phyloP scores from a whole-genome alignment of 1,140 invertebrate species.

The Nasonia vitripennis region DNA sequence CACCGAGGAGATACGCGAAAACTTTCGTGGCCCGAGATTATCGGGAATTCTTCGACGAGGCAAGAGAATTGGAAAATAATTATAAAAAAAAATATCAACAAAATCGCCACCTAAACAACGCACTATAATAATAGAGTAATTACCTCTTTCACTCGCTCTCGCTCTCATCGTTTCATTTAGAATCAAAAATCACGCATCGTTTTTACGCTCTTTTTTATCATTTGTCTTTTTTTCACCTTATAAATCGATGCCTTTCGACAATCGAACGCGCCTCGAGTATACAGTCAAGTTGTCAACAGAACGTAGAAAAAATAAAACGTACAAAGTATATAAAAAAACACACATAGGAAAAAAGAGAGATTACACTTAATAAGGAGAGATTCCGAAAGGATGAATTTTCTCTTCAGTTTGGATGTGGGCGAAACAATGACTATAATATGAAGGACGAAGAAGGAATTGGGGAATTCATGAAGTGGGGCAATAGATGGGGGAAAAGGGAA shows the following conservation, averaged over 20 bases:
- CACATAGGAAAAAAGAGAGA: slow-evolving; percentile 34
- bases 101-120: slow-evolving; percentile 39
- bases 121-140: slow-evolving; percentile 20
- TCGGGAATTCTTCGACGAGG: slow-evolving; percentile 19
- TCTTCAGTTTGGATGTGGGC: slow-evolving; percentile 27
- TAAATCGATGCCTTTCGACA: slow-evolving; percentile 48
- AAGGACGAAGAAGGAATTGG: slow-evolving; percentile 12
- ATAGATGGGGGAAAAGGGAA: slow-evolving; percentile 48
- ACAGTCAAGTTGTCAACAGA: slow-evolving; percentile 53
- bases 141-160: slow-evolving; percentile 36
- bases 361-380: slow-evolving; percentile 44
- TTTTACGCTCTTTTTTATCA: slow-evolving; percentile 36
- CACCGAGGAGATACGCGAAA: slow-evolving; percentile 17
- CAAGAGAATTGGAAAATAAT: slow-evolving; percentile 48
- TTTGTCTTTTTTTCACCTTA: neutral
- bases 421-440: slow-evolving; percentile 18
- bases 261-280: slow-evolving; percentile 51
- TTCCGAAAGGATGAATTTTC: slow-evolving; percentile 46
- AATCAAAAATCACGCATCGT: slow-evolving; percentile 50
- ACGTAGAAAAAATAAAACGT: slow-evolving; percentile 49
- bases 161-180: slow-evolving; percentile 6
- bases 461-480: slow-evolving; percentile 29
- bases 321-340: slow-evolving; percentile 48
- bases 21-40: neutral
- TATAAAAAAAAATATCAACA: slow-evolving; percentile 42